Percentiles rank a stretch among this genome's conserved stretches.
Conservation (phyloP, 2,888 invertebrate species). For the Deroplatys truncata region DNA sequence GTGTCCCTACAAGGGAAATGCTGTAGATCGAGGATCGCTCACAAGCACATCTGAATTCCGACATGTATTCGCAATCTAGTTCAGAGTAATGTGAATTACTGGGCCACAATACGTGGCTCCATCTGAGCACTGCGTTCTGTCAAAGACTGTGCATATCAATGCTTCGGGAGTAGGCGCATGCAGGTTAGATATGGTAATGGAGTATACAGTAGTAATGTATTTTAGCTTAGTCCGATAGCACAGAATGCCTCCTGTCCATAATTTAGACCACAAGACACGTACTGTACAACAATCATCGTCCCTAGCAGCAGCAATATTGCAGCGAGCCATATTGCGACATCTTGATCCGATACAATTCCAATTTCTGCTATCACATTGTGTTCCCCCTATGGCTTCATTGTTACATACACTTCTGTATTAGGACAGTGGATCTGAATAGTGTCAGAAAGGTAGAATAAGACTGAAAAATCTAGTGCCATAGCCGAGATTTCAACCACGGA, state of each 20-base stretch:
- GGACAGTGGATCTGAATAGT: too few species aligned
- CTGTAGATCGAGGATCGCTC: not conserved
- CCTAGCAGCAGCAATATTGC: not conserved
- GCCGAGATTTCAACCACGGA: too few species aligned
- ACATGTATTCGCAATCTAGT: not conserved
- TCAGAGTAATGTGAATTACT: not conserved
- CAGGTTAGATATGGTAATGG: not conserved
- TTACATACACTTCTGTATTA: too few species aligned
- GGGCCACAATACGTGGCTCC: not conserved
- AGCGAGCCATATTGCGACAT: not conserved
- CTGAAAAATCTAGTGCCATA: too few species aligned
- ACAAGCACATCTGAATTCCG: not conserved
- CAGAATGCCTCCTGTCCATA: not conserved
- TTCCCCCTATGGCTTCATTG: too few species aligned
- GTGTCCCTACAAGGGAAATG: too few species aligned
- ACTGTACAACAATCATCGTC: not conserved
- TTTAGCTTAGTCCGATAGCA: not conserved
- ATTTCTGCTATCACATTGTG: too few species aligned
- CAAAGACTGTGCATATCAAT: not conserved
- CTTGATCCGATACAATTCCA: not conserved
- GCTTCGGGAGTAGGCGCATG: not conserved
- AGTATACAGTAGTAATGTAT: not conserved
- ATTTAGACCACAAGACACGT: not conserved
- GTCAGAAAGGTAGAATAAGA: too few species aligned
- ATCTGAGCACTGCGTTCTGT: not conserved